Conservation (phyloP, 2,797 vertebrate genomes). For the Lerista edwardsae region DNA sequence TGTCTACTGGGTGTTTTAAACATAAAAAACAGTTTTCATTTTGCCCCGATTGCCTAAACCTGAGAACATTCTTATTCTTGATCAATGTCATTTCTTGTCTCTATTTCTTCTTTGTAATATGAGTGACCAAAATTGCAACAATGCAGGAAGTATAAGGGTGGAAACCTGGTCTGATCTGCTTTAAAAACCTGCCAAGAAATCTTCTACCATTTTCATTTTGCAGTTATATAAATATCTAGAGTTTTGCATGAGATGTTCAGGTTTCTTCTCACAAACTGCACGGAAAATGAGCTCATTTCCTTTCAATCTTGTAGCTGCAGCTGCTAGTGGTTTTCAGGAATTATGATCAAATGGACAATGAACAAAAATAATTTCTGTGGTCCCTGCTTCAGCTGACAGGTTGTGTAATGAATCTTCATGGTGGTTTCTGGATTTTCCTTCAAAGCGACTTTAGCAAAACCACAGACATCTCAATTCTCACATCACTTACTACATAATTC, state of each 20-base stretch:
- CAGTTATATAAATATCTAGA: not conserved
- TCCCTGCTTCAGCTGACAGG: conserved; percentile 5
- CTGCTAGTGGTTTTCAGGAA: conserved; percentile 38
- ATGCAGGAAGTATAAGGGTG: not conserved
- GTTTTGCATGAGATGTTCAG: not conserved
- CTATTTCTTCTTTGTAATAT: not conserved
- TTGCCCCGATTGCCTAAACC: not conserved
- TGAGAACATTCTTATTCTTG: not conserved
- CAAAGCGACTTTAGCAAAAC: conserved; percentile 16
- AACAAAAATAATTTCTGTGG: conserved; percentile 52
- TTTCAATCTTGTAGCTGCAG: conserved; percentile 40
- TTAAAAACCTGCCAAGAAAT: not conserved
- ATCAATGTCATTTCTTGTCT: not conserved
- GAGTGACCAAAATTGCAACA: not conserved
- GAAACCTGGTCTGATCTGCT: not conserved
- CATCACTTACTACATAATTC: not conserved
- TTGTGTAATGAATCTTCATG: conserved; percentile 26
- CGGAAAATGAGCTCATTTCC: not conserved
- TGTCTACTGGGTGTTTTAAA: not conserved
- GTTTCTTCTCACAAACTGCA: not conserved
- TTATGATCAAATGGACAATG: conserved; percentile 45
- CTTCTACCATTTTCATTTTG: conserved; percentile 23
- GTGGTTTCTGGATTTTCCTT: conserved; percentile 35
- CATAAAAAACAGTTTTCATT: not conserved
- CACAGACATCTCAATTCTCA: conserved; percentile 17